Conservation (phyloP, 2,797 vertebrate species). For the Rhynchotus rufescens region DNA sequence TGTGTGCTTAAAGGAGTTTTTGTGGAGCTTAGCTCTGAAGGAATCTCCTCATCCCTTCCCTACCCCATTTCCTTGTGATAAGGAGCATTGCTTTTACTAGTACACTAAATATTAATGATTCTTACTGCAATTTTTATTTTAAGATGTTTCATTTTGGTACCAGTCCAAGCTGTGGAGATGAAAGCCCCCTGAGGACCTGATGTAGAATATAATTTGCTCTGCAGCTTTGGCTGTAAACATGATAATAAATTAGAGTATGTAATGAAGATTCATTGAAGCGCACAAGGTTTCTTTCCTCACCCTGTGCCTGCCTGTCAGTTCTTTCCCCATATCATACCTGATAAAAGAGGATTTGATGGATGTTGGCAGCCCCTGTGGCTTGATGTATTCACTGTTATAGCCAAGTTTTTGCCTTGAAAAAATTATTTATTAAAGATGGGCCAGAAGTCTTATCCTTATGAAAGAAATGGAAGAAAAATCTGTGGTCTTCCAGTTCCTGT, state of each 20-base stretch:
- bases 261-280: constrained; percentile 70
- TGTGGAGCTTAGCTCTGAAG: constrained; percentile 12
- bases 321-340: neutral
- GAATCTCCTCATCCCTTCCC: neutral
- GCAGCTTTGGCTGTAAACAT: constrained; percentile 76
- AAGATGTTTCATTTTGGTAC: constrained; percentile 76
- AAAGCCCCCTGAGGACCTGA: constrained; percentile 49
- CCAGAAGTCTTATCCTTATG: neutral
- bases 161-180: constrained; percentile 67
- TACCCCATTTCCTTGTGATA: neutral
- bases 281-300: constrained; percentile 16
- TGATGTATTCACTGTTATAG: neutral
- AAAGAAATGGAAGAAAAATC: neutral
- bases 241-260: constrained; percentile 72
- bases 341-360: neutral
- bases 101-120: constrained; percentile 75
- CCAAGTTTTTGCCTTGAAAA: neutral
- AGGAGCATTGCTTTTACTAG: constrained; percentile 49
- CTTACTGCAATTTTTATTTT: constrained; percentile 56
- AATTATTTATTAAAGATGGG: neutral
- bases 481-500: neutral
- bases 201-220: constrained; percentile 71
- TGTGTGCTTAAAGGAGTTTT: constrained; percentile 22
- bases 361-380: neutral
- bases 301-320: neutral